Base-by-base conservation (phyloP, 2,797 vertebrate genomes). In the Argentina silus region DNA sequence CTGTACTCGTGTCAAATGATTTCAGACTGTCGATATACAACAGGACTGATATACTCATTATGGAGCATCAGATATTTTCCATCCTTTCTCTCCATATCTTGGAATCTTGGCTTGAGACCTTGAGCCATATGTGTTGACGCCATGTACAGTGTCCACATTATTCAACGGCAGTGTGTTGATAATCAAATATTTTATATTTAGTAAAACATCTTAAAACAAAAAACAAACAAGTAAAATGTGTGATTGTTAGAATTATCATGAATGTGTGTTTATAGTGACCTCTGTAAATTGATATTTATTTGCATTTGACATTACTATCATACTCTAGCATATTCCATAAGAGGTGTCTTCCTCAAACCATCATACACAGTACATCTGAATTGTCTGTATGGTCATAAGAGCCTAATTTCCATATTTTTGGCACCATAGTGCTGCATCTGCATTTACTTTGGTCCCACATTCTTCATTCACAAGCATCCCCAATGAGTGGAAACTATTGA, bases 61-160 rank as follows among this genome's bases (percentile, higher is more conserved):
- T 55, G 47, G n/a, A 75, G 56, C 12, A 23, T 68, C 67, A 67
- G 44, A 63, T 36, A 43, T 10, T 67, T 66, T 62, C 42, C 72
- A 83, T 74, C 76, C 70, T 14, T 76, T 74, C 72, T 64, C 14
- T 68, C 36, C 71, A 72, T 71, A 70, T 68, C 69, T 72, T 74
- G 72, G 73, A 75, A 76, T 68, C 63, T 5, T n/a, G 50, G 55
- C 43, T n/a, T 47, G 23, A 19, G 11, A 47, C 9, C 44, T 64
- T 64, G 17, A 47, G 68, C 50, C 56, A 77, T 60, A 11, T 61
- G 59, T 3, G 12, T 27, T 19, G 17, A 2, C 8, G 7, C 55
- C 6, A 56, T 8, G 55, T 17, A 17, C 3, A 17, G 3, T n/a
- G 53, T 3, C 6, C 17, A 56, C 6, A 17, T 56, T 3, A 17